These are phyloP conservation scores for Recurvirostra avosetta DNA, from an alignment of 2,113 vertebrate genomes.

Conservation along the genomic window DNA sequence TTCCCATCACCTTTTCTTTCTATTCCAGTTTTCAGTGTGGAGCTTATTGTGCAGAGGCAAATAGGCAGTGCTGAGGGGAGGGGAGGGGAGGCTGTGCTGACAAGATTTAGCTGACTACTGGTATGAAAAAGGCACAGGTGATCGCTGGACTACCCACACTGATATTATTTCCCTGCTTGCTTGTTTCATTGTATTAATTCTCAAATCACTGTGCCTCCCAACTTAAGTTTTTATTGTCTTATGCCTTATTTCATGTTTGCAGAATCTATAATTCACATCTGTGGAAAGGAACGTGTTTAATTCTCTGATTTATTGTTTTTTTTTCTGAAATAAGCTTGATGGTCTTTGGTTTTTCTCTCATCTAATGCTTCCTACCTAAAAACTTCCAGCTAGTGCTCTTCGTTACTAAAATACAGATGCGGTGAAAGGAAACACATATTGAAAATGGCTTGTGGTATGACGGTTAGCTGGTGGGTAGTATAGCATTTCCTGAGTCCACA, in stretches of 20 bases:
- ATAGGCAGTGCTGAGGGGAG: not conserved
- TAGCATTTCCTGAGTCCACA: not conserved
- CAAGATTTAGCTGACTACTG: not conserved
- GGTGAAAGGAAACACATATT: not conserved
- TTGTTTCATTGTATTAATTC: not conserved
- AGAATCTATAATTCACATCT: not conserved
- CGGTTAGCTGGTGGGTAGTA: not conserved
- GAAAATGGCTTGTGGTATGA: not conserved
- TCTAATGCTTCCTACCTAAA: not conserved
- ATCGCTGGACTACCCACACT: not conserved
- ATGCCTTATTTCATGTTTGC: not conserved
- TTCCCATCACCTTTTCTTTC: not conserved
- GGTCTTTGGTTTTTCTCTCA: not conserved
- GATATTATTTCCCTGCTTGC: not conserved
- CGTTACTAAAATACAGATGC: not conserved
- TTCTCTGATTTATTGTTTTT: not conserved
- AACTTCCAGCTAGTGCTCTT: not conserved
- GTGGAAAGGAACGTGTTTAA: not conserved
- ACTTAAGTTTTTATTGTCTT: not conserved
- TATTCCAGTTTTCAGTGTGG: not conserved
- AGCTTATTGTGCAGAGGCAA: not conserved
- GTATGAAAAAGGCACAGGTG: not conserved
- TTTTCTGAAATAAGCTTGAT: not conserved
- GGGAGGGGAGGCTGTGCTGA: not conserved
- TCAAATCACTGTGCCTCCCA: not conserved